Base-by-base conservation (phyloP, 2,797 vertebrate genomes). In the Epinephelus malabaricus region DNA sequence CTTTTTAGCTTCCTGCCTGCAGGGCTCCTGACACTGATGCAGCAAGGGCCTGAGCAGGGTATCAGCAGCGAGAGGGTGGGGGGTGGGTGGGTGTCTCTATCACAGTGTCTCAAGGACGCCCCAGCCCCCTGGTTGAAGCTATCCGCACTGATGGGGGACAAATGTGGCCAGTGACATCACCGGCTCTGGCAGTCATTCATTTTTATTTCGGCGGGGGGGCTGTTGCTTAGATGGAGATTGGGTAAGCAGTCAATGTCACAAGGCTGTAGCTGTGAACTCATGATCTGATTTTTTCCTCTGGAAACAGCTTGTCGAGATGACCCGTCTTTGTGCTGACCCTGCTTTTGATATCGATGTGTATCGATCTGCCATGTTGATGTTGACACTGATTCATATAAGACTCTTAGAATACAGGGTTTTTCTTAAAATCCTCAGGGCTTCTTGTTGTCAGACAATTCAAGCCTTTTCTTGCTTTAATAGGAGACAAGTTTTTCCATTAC, bases 41-140 rank as follows among this genome's bases (percentile, higher is more conserved):
- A 93, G 77, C 76, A 53, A 69, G 75, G 83, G 80, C 76, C 83
- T 80, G 76, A 46, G n/a, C 64, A 30, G 56, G 73, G 83, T 74
- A 85, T 90, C 70, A 69, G 86, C 88, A 76, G 73, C 0, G 47
- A 23, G 34, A 58, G 73, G 11, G 7, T 5, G 45, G 27, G 62
- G 60, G 21, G 49, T n/a, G 49, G 62, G n/a, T 27, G 71, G 69
- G 76, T 58, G 70, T 77, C 73, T 85, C 78, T 83, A 89, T 94
- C 91, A 86, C 86, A 82, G 82, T 81, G 89, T 95, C 92, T 96
- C 95, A 96, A 96, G 96, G 95, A 96, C 95, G 83, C 87, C 89
- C 83, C 86, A 70, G 93, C 91, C 94, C 92, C 85, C 87, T 85
- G 93, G 92, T 88, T 47, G 59, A 80, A 88, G 89, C 92, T 93